A percentile compares a stretch with the other conserved stretches of the same genome.
Evolutionary conservation across 2,888 invertebrate species (phyloP).

Genomic region (Ormyrus rosae): DNA sequence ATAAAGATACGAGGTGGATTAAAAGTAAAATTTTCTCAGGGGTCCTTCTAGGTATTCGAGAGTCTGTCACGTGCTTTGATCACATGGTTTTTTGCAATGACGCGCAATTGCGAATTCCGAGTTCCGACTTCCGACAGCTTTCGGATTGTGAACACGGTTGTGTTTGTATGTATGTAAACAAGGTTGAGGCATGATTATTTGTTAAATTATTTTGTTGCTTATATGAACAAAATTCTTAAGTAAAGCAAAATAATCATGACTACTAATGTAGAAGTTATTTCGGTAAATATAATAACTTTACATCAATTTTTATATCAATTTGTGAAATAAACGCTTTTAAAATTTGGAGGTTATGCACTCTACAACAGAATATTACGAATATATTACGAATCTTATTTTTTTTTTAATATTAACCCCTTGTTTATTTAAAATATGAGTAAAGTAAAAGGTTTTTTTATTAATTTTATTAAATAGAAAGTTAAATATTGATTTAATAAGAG

Average conservation of each 20-base stretch:
- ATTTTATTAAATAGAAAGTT: conserved; percentile 15
- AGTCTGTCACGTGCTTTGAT: too few relatives aligned
- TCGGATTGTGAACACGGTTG: background rate
- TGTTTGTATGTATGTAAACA: conserved; percentile 41
- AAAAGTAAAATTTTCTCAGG: too few relatives aligned
- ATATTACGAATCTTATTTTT: too few relatives aligned
- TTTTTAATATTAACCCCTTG: background rate
- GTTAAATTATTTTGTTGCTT: conserved; percentile 39
- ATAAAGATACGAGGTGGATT: too few relatives aligned
- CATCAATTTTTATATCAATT: conserved; percentile 18
- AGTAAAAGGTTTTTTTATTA: background rate
- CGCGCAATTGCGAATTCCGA: too few relatives aligned
- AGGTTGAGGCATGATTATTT: background rate
- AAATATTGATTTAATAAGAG: too few relatives aligned
- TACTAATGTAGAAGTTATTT: conserved; percentile 68
- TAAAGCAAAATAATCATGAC: conserved; percentile 64
- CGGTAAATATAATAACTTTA: conserved; percentile 62
- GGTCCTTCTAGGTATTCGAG: too few relatives aligned
- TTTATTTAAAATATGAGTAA: background rate
- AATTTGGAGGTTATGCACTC: background rate
- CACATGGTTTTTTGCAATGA: too few relatives aligned
- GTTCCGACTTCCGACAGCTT: background rate
- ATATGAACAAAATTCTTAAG: conserved; percentile 32
- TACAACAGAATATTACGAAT: background rate
- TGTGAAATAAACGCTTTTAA: background rate